Evolutionary conservation across 2,797 vertebrate genomes (phyloP).

Genomic region (Pipistrellus kuhlii): DNA sequence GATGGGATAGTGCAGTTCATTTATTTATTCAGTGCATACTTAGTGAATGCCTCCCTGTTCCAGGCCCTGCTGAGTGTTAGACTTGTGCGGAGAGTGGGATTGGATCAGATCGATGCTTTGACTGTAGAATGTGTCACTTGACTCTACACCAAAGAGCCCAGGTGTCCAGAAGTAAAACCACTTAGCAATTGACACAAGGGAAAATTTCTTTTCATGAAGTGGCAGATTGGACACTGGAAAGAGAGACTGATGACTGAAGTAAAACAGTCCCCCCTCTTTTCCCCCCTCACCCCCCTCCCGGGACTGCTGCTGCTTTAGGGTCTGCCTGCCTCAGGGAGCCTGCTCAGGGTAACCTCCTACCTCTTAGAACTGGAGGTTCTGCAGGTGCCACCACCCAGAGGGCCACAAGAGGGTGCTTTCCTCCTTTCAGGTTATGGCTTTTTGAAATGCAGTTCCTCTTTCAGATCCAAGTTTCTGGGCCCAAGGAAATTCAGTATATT

Average conservation of each 20-base stretch:
- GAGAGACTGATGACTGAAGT: not conserved
- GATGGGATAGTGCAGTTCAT: not conserved
- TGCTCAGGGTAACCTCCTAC: not conserved
- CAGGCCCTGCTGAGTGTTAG: not conserved
- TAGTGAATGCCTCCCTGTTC: not conserved
- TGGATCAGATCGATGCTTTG: not conserved
- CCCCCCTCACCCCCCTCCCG: too few relatives aligned
- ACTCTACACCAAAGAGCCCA: not conserved
- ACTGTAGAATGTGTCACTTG: not conserved
- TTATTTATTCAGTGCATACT: not conserved
- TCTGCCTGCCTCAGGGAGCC: not conserved
- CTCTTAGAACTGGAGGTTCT: not conserved
- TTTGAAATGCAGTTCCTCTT: slow-evolving; percentile 20
- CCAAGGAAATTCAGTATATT: not conserved
- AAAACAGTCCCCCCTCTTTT: not conserved
- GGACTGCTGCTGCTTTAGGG: not conserved
- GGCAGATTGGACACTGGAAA: not conserved
- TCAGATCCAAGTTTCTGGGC: not conserved
- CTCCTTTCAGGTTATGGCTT: slow-evolving; percentile 61
- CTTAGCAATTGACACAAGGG: not conserved
- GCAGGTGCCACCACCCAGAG: slow-evolving; percentile 39
- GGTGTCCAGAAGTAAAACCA: slow-evolving; percentile 18
- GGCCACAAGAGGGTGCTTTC: slow-evolving; percentile 81
- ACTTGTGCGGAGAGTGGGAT: not conserved
- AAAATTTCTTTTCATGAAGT: not conserved